Evolutionary conservation across 1,140 invertebrate species (phyloP).

Genomic region (Heliothis virescens): DNA sequence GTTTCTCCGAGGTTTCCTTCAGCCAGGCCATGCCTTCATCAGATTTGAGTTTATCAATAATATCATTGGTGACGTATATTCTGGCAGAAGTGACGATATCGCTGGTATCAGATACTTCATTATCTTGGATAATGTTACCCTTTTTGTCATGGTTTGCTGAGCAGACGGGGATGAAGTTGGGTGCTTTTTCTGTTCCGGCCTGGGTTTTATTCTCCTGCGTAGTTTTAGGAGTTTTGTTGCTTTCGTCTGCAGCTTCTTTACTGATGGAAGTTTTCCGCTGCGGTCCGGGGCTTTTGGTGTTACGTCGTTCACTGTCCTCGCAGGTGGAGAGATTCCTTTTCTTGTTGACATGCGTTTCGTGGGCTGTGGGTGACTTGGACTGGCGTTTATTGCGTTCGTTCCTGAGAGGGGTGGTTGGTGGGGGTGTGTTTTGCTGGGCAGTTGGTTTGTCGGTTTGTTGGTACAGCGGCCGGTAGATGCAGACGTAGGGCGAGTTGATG

Average conservation of each 20-base stretch:
- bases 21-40: slow-evolving; percentile 81
- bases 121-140: slow-evolving; percentile 80
- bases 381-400: slow-evolving; percentile 67
- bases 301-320: slow-evolving; percentile 56
- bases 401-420: slow-evolving; percentile 46
- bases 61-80: slow-evolving; percentile 81
- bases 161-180: slow-evolving; percentile 66
- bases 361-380: slow-evolving; percentile 72
- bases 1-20: slow-evolving; percentile 67
- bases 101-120: slow-evolving; percentile 80
- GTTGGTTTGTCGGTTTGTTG: slow-evolving; percentile 50
- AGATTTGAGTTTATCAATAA: slow-evolving; percentile 80
- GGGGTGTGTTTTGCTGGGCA: slow-evolving; percentile 47
- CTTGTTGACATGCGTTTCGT: slow-evolving; percentile 72
- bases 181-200: slow-evolving; percentile 56
- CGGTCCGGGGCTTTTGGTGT: slow-evolving; percentile 58
- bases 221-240: slow-evolving; percentile 49
- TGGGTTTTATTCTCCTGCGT: slow-evolving; percentile 51
- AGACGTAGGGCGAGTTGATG: slow-evolving; percentile 76
- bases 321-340: slow-evolving; percentile 64
- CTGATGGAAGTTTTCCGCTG: slow-evolving; percentile 61
- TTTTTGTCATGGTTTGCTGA: slow-evolving; percentile 72
- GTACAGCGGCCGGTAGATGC: slow-evolving; percentile 69
- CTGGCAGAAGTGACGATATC: slow-evolving; percentile 77
- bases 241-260: slow-evolving; percentile 50